Conservation (phyloP, 2,888 invertebrate genomes). For the Synanthedon tipuliformis region DNA sequence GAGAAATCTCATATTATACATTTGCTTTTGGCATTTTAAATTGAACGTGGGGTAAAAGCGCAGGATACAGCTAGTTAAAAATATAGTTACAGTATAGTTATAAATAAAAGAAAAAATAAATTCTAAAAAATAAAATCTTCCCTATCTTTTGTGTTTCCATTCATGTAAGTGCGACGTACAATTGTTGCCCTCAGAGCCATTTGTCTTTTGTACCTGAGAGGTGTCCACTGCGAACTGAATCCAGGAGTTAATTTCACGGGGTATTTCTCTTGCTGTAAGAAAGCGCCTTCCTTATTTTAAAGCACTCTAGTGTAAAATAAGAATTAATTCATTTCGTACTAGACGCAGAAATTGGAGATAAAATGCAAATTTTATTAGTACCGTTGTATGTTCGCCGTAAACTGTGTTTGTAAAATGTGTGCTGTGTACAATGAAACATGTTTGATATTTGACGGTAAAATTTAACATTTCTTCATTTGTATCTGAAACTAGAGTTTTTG, state of each 20-base stretch:
- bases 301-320: conserved; percentile 51
- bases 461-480: too few species aligned
- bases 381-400: too few species aligned
- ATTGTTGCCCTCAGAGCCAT: conserved; percentile 31
- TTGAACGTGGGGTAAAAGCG: too few species aligned
- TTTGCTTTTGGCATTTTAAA: too few species aligned
- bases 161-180: conserved; percentile 23
- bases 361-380: neutral
- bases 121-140: neutral
- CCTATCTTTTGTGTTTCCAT: conserved; percentile 12
- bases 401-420: too few species aligned
- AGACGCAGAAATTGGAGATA: neutral
- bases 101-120: neutral
- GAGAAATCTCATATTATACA: too few species aligned
- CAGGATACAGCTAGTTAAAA: too few species aligned
- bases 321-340: conserved; percentile 44
- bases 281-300: conserved; percentile 37
- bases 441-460: too few species aligned
- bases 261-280: conserved; percentile 52
- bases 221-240: conserved; percentile 53
- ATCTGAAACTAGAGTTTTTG: too few species aligned
- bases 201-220: conserved; percentile 54
- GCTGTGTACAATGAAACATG: too few species aligned
- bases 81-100: too few species aligned
- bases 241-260: conserved; percentile 64